These are phyloP conservation scores for Sorex maritimensis DNA, from an alignment of 2,797 vertebrate genomes.

Conservation along the genomic window DNA sequence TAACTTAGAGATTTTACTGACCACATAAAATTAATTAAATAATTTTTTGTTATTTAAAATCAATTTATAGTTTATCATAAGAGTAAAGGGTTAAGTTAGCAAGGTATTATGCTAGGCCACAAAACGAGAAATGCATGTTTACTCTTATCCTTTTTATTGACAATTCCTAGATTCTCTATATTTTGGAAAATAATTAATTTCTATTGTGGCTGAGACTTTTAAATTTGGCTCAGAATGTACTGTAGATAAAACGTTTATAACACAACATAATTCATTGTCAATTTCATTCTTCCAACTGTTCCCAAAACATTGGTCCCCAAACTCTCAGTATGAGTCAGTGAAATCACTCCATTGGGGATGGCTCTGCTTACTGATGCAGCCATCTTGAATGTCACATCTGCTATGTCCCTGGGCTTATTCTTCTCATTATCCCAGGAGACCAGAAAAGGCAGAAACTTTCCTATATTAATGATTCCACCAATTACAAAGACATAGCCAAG, in stretches of 20 bases:
- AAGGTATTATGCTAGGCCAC: constrained; percentile 54
- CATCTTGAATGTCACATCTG: constrained; percentile 19
- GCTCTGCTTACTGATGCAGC: constrained; percentile 42
- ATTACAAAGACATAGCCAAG: constrained; percentile 55
- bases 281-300: constrained; percentile 51
- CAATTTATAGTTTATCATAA: constrained; percentile 73
- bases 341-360: constrained; percentile 4
- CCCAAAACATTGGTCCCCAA: constrained; percentile 45
- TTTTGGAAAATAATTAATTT: constrained; percentile 52
- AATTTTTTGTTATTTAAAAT: constrained; percentile 62
- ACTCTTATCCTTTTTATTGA: background rate
- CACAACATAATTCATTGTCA: constrained; percentile 35
- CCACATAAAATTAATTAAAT: constrained; percentile 68
- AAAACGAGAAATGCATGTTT: constrained; percentile 51
- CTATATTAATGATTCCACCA: constrained; percentile 63
- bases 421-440: constrained; percentile 56
- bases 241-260: constrained; percentile 66
- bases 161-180: constrained; percentile 17
- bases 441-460: constrained; percentile 61
- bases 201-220: constrained; percentile 64
- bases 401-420: constrained; percentile 56
- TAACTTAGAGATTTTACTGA: constrained; percentile 44
- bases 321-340: constrained; percentile 66
- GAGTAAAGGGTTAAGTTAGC: constrained; percentile 48
- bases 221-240: constrained; percentile 42